Evolutionary conservation across 1,140 invertebrate species (phyloP), one percentile per base, ranked within the genome.

Genomic region (Melanaphis sacchari): DNA sequence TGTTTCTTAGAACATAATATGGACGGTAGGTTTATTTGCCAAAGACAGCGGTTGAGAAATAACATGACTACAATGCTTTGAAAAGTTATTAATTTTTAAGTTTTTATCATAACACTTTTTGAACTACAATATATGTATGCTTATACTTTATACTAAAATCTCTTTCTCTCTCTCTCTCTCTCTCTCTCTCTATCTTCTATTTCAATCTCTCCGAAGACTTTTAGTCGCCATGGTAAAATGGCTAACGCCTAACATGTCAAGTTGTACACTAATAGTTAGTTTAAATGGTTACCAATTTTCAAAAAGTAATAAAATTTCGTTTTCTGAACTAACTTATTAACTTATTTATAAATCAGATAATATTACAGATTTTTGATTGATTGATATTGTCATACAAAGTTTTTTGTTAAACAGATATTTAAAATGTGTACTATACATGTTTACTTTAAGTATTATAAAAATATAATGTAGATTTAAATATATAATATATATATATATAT

Each of bases 1-100:
- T 49, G 43, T 87, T 43, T 87, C 31, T 46, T 46, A 49, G 31
- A 43, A 46, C 43, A 15, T 46, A 2, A 15, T 46, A 2, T 15
- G 18, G 11, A 15, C 31, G 18, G 5, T 7, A 15, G 0, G n/a
- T 85, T 26, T 84, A n/a, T 41, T 38, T 85, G 26, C 11, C 22
- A 5, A 85, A 26, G 40, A 9, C 40, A 9, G 40, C 2, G 1
- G 84, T n/a, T 3, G 31, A 21, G 15, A 43, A 46, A 21, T 4
- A n/a, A n/a, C 11, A n/a, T 0, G 31, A 87, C 40, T 26, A 22
- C 41, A 87, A 46, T 46, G 18, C 26, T 46, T 4, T 31, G 85
- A 15, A 87, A 87, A 87, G 43, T 87, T 87, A 87, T 87, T 87
- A 46, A 87, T 87, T 87, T 87, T 87, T 46, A 87, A 46, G n/a